Percentiles rank a stretch among this genome's conserved stretches.
Evolutionary conservation across 2,888 invertebrate genomes (phyloP).

Genomic region (Ypsolopha sequella): DNA sequence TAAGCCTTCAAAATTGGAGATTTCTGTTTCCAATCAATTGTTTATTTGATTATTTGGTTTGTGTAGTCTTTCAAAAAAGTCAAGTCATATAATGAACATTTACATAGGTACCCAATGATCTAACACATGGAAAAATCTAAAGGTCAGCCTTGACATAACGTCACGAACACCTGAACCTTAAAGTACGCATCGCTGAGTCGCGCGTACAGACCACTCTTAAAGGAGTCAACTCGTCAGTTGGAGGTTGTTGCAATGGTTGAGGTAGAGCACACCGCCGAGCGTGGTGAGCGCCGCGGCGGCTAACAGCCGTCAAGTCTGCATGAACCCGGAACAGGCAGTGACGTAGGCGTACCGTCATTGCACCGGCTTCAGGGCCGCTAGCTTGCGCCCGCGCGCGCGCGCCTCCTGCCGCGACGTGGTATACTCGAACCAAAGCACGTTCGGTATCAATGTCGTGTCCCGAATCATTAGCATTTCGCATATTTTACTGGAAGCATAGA

Average conservation of each 20-base stretch:
- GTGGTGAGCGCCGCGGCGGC: conserved; percentile 47
- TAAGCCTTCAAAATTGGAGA: too few relatives aligned
- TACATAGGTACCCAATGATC: too few relatives aligned
- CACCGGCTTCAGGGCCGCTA: conserved; percentile 82
- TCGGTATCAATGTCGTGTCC: conserved; percentile 92
- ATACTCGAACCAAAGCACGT: conserved; percentile 94
- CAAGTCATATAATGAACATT: too few relatives aligned
- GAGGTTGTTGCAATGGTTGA: not conserved
- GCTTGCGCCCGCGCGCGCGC: conserved; percentile 81
- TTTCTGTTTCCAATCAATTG: too few relatives aligned
- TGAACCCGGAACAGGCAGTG: conserved; percentile 28
- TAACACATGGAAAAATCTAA: too few relatives aligned
- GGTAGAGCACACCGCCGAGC: conserved; percentile 35
- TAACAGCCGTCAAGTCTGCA: conserved; percentile 60
- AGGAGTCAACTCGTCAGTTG: not conserved
- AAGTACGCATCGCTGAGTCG: not conserved
- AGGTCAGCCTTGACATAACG: too few relatives aligned
- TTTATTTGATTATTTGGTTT: too few relatives aligned
- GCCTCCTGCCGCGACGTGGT: conserved; percentile 88
- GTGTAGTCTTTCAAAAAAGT: too few relatives aligned
- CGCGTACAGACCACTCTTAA: not conserved
- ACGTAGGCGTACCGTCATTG: conserved; percentile 80
- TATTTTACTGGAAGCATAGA: conserved; percentile 74
- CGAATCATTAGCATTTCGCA: conserved; percentile 88
- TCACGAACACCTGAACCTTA: too few relatives aligned